phyloP scores from a whole-genome alignment of 2,113 vertebrate species.

The Apodemus speciosus region DNA sequence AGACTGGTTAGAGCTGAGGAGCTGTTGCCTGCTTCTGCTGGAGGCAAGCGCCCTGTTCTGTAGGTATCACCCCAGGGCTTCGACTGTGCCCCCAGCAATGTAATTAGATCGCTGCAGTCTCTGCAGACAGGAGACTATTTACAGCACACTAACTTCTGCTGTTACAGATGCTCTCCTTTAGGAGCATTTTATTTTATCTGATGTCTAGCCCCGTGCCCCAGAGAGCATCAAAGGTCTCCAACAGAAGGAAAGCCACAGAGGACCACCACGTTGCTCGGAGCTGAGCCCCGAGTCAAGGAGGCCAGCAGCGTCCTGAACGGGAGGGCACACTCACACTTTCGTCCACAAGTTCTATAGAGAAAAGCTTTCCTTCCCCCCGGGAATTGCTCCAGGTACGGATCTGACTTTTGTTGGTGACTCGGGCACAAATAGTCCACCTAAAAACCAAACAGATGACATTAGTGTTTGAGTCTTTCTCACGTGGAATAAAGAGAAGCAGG shows the following conservation, averaged over 20 bases:
- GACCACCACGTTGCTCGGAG: constrained; percentile 14
- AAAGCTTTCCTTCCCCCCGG: constrained; percentile 96
- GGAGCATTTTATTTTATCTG: constrained; percentile 57
- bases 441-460: constrained; percentile 51
- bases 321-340: constrained; percentile 91
- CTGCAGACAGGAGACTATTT: not conserved
- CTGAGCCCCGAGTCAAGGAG: constrained; percentile 45
- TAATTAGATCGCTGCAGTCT: not conserved
- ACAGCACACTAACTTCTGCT: not conserved
- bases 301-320: not conserved
- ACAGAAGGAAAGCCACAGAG: not conserved
- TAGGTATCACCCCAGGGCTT: not conserved
- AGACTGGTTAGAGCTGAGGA: not conserved
- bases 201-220: not conserved
- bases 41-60: not conserved
- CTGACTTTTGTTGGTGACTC: constrained; percentile 95
- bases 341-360: constrained; percentile 96
- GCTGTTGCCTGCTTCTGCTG: not conserved
- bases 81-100: not conserved
- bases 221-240: not conserved
- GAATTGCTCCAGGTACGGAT: constrained; percentile 98
- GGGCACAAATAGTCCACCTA: constrained; percentile 97
- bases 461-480: not conserved
- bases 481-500: constrained; percentile 29
- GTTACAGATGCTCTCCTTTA: constrained; percentile 21